A percentile compares a stretch with the other conserved stretches of the same genome.
Conservation (phyloP, 1,140 invertebrate species). For the Rhagoletis zephyria region DNA sequence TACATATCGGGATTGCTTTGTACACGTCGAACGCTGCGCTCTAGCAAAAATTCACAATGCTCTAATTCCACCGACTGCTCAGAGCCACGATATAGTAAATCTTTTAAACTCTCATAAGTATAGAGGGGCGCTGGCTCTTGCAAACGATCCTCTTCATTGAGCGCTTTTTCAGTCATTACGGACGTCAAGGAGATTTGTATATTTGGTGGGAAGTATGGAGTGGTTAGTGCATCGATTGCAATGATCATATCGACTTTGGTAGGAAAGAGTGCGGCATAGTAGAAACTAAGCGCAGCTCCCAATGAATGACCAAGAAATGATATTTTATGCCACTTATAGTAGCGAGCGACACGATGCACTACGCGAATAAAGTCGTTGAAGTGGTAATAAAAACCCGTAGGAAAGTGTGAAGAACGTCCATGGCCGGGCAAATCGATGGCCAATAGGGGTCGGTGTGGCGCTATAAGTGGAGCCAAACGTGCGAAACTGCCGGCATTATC, state of each 20-base stretch:
- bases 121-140: neutral
- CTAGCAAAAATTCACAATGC: conserved; percentile 75
- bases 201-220: conserved; percentile 61
- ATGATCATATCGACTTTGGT: conserved; percentile 76
- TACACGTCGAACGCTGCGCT: conserved; percentile 75
- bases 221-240: conserved; percentile 77
- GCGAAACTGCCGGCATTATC: conserved; percentile 83
- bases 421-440: conserved; percentile 81
- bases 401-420: conserved; percentile 79
- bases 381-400: conserved; percentile 77
- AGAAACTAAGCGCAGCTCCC: conserved; percentile 76
- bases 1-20: conserved; percentile 75
- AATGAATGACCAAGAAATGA: conserved; percentile 80
- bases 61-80: conserved; percentile 75
- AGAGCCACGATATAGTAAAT: conserved; percentile 74
- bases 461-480: conserved; percentile 76
- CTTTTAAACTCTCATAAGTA: conserved; percentile 75
- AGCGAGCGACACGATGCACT: conserved; percentile 76
- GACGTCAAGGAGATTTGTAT: conserved; percentile 28
- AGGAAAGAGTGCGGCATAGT: conserved; percentile 76
- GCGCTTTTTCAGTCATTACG: neutral
- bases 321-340: conserved; percentile 80
- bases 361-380: conserved; percentile 74
- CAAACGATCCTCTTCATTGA: neutral
- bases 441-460: conserved; percentile 75